Evolutionary conservation across 2,888 invertebrate species (phyloP), one percentile per base, ranked within the genome.

Genomic region (Diogma glabrata): DNA sequence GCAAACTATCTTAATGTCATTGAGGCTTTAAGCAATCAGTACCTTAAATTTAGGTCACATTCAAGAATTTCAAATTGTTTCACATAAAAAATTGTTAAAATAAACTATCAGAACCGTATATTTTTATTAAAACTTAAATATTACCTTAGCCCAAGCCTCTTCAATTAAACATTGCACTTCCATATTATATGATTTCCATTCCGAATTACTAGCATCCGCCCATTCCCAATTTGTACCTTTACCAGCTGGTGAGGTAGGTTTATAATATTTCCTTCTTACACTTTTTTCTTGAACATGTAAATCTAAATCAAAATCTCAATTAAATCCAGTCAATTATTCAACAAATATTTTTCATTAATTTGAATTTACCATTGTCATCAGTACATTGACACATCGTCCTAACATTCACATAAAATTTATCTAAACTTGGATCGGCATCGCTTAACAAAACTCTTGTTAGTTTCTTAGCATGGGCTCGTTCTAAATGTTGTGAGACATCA

Each of bases 201-300:
- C 81, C 20, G 70, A 71, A n/a, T 74, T 72, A 19, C 71, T 72
- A 57, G 82, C 81, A 40, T 83, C 82, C 50, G 81, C 81, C 87
- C 90, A 91, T 70, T 92, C 90, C 92, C 93, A 93, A 63, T 86
- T 83, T 49, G 86, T 84, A 43, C 92, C 91, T 65, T 88, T 87
- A 1, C 85, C 91, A 22, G 87, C 86, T 43, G 87, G 85, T 46
- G 89, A 87, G 60, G 78, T 79, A 40, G 84, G 84, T 33, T 85
- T 79, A 69, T 89, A 91, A 65, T 85, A 82, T 65, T 84, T 81
- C 54, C 92, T 75, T 28, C 90, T 77, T 1, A 70, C 70, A 49
- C 63, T 64, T 3, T 66, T 64, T 33, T 65, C 62, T 1, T 67
- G 61, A 47, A 64, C 56, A 1, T 67, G 67, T 47, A 65, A 65